These are phyloP conservation scores for Holothuria glaberrima DNA, from an alignment of 35 echinoderm and acorn worm genomes.

Conservation along the genomic window DNA sequence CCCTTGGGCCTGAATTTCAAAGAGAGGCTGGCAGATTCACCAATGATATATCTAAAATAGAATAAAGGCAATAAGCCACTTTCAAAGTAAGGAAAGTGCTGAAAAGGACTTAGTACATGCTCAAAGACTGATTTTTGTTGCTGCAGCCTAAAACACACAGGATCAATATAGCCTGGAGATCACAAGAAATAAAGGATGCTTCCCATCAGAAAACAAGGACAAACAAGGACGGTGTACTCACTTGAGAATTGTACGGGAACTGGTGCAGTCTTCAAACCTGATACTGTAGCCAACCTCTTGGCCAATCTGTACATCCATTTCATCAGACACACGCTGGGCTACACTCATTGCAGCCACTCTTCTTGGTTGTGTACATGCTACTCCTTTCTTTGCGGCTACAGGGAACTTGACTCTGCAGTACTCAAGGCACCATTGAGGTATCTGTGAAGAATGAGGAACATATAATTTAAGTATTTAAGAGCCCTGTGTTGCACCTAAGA, in stretches of 20 bases:
- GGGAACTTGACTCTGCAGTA: constrained; percentile 86
- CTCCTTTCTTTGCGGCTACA: constrained; percentile 74
- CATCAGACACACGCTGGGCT: constrained; percentile 94
- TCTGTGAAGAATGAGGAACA: constrained; percentile 57
- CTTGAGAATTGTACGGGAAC: constrained; percentile 85
- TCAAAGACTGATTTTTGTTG: too few relatives aligned
- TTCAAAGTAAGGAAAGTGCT: too few relatives aligned
- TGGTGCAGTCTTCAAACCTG: constrained; percentile 97
- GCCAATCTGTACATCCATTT: constrained; percentile 88
- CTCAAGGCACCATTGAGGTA: constrained; percentile 98
- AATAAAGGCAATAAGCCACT: too few relatives aligned
- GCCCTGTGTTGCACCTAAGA: neutral
- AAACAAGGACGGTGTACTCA: constrained; percentile 63
- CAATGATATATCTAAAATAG: too few relatives aligned
- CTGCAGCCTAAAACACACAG: too few relatives aligned
- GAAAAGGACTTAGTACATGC: too few relatives aligned
- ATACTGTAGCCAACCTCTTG: constrained; percentile 96
- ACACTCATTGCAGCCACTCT: constrained; percentile 99
- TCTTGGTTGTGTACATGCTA: constrained; percentile 96
- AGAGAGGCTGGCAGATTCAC: too few relatives aligned
- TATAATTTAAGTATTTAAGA: neutral
- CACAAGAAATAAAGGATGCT: too few relatives aligned
- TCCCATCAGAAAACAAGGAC: too few relatives aligned
- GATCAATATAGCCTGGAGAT: too few relatives aligned
- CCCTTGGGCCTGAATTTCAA: too few relatives aligned